phyloP scores from a whole-genome alignment of 2,113 vertebrate species.

The Brachypteracias leptosomus region DNA sequence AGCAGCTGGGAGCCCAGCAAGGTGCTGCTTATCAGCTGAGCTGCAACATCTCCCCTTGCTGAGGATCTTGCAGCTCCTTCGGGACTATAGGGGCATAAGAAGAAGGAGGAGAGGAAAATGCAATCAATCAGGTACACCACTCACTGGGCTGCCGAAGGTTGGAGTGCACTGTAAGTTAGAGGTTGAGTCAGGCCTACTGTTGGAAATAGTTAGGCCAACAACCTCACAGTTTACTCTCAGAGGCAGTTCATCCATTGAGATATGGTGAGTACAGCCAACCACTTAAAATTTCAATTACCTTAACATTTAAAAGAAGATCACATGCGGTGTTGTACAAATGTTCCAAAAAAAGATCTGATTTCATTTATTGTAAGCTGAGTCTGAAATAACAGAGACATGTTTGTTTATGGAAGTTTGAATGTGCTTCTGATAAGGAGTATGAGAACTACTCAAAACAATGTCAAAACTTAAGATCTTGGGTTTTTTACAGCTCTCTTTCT shows the following conservation, averaged over 20 bases:
- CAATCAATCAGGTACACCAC: not conserved
- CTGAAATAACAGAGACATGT: not conserved
- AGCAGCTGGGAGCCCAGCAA: not conserved
- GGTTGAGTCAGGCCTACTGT: not conserved
- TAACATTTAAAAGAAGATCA: not conserved
- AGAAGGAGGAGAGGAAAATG: not conserved
- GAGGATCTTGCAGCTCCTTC: not conserved
- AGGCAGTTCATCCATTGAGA: not conserved
- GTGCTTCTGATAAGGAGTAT: not conserved
- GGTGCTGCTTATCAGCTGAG: not conserved
- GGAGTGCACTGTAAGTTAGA: not conserved
- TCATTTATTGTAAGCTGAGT: not conserved
- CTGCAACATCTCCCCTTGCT: not conserved
- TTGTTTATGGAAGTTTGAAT: not conserved
- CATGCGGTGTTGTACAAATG: not conserved
- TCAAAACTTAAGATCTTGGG: not conserved
- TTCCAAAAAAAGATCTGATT: not conserved
- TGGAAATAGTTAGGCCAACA: not conserved
- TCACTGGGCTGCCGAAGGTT: not conserved
- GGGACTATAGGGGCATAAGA: not conserved
- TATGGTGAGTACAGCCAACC: not conserved
- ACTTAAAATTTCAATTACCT: not conserved
- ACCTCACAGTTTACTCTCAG: not conserved
- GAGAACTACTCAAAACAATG: not conserved
- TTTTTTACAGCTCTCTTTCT: not conserved